Evolutionary conservation across 2,113 vertebrate species (phyloP).

Genomic region (Dromaius novaehollandiae): DNA sequence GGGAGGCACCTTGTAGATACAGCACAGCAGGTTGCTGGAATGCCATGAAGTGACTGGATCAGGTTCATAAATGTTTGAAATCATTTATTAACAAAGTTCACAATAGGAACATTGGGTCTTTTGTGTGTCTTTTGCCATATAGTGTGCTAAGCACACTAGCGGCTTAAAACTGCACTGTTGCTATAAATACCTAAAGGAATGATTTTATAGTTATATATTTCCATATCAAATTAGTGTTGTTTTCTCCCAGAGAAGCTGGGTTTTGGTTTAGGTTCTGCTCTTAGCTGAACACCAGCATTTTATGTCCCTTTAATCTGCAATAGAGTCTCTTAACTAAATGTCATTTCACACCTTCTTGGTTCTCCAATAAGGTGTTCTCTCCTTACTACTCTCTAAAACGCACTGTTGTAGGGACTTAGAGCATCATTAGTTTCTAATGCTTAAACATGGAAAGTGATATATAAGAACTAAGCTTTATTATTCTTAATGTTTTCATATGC

Average conservation of each 20-base stretch:
- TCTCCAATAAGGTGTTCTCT: constrained; percentile 62
- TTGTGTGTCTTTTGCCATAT: background rate
- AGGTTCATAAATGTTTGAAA: background rate
- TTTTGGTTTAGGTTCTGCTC: constrained; percentile 48
- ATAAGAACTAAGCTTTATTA: constrained; percentile 61
- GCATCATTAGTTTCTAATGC: constrained; percentile 64
- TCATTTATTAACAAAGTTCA: background rate
- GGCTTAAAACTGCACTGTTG: background rate
- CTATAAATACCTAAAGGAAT: background rate
- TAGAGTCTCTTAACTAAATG: constrained; percentile 59
- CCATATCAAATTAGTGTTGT: constrained; percentile 32
- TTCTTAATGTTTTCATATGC: constrained; percentile 62
- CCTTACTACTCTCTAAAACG: constrained; percentile 57
- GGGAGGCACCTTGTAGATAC: background rate
- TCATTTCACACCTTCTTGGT: constrained; percentile 65
- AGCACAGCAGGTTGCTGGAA: background rate
- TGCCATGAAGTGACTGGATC: background rate
- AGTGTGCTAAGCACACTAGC: background rate
- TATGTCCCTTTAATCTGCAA: constrained; percentile 57
- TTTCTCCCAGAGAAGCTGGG: constrained; percentile 4
- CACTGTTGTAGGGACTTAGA: constrained; percentile 47
- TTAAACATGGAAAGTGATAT: constrained; percentile 66
- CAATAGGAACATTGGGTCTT: background rate
- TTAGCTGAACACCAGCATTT: constrained; percentile 50
- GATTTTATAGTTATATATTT: constrained; percentile 30